Evolutionary conservation across 2,888 invertebrate genomes (phyloP), one percentile per base, ranked within the genome.

Genomic region (Drosophila anceps): DNA sequence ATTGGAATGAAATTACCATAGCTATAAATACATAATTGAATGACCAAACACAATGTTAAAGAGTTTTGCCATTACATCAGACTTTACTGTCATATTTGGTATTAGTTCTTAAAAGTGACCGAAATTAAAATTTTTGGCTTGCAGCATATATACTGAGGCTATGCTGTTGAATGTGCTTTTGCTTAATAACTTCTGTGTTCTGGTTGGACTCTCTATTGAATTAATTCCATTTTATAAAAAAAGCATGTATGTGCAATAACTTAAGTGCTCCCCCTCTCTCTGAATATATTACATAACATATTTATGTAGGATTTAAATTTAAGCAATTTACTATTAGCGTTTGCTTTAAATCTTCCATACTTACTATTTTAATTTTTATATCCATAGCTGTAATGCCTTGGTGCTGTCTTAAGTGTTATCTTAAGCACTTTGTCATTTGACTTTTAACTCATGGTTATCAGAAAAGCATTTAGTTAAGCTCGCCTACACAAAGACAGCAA

Each of bases 401-500:
- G 12, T 6, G 33, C n/a, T 57, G 65, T 53, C 62, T 43, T 63
- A 68, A 63, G 37, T 51, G 51, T 78, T 78, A 84, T 84, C 87
- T 80, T 53, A 73, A 70, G 70, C 73, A 73, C 62, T 80, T 79
- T 74, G 82, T 64, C 70, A 77, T 65, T 66, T 80, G 78, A 73
- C 71, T 81, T 79, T 87, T 81, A 82, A 71, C 79, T 74, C 75
- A 55, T 73, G 81, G 73, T 79, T 84, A 84, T 84, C 87, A 73
- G 72, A 68, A 73, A 75, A 68, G 57, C 68, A 76, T 78, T 78
- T 78, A 71, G 79, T 68, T 48, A 62, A 62, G 27, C 53, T 46
- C 72, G 62, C 73, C 63, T 51, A 69, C 79, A 50, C 51, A 60
- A 35, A 10, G 20, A 3, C 57, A 43, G 31, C 67, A 44, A 29